These are phyloP conservation scores for Megalurothrips usitatus DNA, from an alignment of 2,888 invertebrate species.

Conservation along the genomic window DNA sequence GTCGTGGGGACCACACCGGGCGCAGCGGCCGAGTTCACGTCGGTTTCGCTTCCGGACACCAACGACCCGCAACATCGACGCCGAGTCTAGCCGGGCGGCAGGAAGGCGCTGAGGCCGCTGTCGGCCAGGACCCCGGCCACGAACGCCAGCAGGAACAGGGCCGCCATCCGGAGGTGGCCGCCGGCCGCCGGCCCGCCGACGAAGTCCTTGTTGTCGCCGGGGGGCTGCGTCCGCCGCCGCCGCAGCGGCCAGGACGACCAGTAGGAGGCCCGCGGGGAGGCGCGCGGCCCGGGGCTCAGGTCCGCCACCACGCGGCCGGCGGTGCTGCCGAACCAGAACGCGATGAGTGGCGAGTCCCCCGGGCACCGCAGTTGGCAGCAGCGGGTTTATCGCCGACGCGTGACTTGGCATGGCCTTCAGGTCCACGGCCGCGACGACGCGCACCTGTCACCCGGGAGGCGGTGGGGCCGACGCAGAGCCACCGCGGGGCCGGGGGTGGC, in stretches of 20 bases:
- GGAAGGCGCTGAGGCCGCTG: not conserved
- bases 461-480: not conserved
- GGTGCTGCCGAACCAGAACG: not conserved
- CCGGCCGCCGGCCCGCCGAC: not conserved
- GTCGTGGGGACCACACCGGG: not conserved
- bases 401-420: not conserved
- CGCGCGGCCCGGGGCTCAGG: not conserved
- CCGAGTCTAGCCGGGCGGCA: not conserved
- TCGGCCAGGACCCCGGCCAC: not conserved
- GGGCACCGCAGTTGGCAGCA: not conserved
- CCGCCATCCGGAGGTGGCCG: not conserved
- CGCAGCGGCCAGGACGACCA: not conserved
- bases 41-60: not conserved
- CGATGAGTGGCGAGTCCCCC: not conserved
- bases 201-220: not conserved
- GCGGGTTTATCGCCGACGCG: not conserved
- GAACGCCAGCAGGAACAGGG: not conserved
- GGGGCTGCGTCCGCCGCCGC: not conserved
- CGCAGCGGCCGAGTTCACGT: not conserved
- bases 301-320: not conserved
- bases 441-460: conserved; percentile 3
- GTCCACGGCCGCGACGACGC: not conserved
- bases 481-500: not conserved
- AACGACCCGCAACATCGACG: not conserved
- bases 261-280: not conserved